Evolutionary conservation across 2,888 invertebrate genomes (phyloP).

Genomic region (Hedychridium roseum): DNA sequence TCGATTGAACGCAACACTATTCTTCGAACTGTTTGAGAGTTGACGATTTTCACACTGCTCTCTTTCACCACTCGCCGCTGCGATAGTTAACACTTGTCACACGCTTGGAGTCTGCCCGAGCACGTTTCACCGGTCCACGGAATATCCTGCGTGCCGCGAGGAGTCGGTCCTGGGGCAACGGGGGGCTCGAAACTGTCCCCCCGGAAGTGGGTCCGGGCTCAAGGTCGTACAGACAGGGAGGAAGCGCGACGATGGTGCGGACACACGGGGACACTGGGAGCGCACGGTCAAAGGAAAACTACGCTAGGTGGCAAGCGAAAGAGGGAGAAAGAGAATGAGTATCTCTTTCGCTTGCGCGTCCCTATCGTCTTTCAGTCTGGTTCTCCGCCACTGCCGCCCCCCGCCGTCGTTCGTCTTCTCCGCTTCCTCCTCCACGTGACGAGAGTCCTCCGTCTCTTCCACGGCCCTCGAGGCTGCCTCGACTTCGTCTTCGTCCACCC

Average conservation of each 20-base stretch:
- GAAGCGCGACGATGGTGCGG: too few relatives aligned
- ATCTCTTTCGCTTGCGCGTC: slow-evolving; percentile 39
- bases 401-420: slow-evolving; percentile 19
- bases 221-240: too few relatives aligned
- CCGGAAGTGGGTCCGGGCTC: too few relatives aligned
- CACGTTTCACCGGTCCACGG: slow-evolving; percentile 21
- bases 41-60: too few relatives aligned
- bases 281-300: slow-evolving; percentile 13
- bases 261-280: slow-evolving; percentile 1
- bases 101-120: slow-evolving; percentile 24
- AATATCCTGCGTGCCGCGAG: slow-evolving; percentile 10
- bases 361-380: slow-evolving; percentile 39
- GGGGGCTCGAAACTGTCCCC: too few relatives aligned
- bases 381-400: slow-evolving; percentile 26
- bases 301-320: neutral
- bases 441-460: neutral
- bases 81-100: too few relatives aligned
- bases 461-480: too few relatives aligned
- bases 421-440: slow-evolving; percentile 7
- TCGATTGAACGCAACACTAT: too few relatives aligned
- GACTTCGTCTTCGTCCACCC: too few relatives aligned
- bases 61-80: slow-evolving; percentile 24
- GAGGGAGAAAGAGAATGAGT: slow-evolving; percentile 23
- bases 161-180: too few relatives aligned
- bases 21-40: too few relatives aligned